Conservation (phyloP, 1,140 invertebrate species). For the Meteorus sp. region DNA sequence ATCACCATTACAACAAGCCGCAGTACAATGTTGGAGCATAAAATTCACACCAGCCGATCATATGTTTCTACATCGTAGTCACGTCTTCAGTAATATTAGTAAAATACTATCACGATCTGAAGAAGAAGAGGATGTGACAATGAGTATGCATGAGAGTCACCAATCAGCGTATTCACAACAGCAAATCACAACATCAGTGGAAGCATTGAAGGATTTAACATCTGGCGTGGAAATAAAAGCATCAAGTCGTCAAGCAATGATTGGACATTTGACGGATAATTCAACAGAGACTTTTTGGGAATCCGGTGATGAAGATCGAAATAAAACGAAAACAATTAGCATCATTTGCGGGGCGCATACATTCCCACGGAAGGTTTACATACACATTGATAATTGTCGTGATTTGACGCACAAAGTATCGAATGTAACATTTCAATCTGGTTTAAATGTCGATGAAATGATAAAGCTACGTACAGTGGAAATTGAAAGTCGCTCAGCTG, state of each 20-base stretch:
- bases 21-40: constrained; percentile 91
- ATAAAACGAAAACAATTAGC: constrained; percentile 82
- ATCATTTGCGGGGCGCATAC: constrained; percentile 62
- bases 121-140: constrained; percentile 67
- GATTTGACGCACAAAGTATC: constrained; percentile 90
- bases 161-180: constrained; percentile 55
- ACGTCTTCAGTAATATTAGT: constrained; percentile 95
- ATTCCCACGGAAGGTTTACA: constrained; percentile 71
- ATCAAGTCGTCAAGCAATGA: constrained; percentile 92
- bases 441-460: constrained; percentile 78
- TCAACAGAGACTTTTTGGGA: constrained; percentile 99
- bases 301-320: constrained; percentile 94
- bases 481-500: constrained; percentile 77
- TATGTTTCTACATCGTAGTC: constrained; percentile 87
- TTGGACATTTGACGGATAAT: constrained; percentile 87
- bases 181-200: constrained; percentile 63
- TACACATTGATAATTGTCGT: constrained; percentile 92
- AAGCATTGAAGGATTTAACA: constrained; percentile 75
- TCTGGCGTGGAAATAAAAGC: constrained; percentile 78
- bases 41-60: constrained; percentile 87
- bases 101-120: constrained; percentile 93
- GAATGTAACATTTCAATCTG: constrained; percentile 78
- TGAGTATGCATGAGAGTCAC: constrained; percentile 67
- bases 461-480: constrained; percentile 79
- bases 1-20: constrained; percentile 87